Evolutionary conservation across 2,888 invertebrate genomes (phyloP), one percentile per base, ranked within the genome.

Genomic region (Stenichneumon culpator): DNA sequence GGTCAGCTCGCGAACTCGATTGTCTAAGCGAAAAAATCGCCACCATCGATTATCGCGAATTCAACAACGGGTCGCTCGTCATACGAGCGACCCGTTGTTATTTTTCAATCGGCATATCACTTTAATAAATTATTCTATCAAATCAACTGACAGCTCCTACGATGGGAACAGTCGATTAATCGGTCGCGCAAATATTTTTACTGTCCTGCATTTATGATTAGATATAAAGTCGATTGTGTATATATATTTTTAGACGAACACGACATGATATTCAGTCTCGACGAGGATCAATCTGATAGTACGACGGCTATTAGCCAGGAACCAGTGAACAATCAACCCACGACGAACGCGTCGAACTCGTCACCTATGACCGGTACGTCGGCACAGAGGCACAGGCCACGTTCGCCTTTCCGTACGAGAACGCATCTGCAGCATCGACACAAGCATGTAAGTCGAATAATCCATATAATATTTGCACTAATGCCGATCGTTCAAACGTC

Each of bases 261-360:
- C 52, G 98, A 98, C 88, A 96, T 98, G 92, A 98, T 98, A 93
- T 98, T 98, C 93, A 96, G 96, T 22, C 94, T 98, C 89, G 98
- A 98, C 88, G 98, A 97, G 89, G 97, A 97, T 91, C 96, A 96
- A 87, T 70, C 93, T 4, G 95, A 95, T 86, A 92, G 91, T 79
- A 79, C 75, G 36, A 87, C 70, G 7, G 54, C 60, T 57, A 79
- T 86, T 5, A 22, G 1, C 57, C 80, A 80, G 16, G 74, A 84
- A 25, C 54, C 78, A 14, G 44, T 22, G 19, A 28, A 52, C 14
- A 86, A 86, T 75, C 82, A 83, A 44, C 50, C 69, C 9, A 79
- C 80, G 57, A 52, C 77, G 11, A 77, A 74, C 32, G 25, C 44
- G 16, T 68, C 79, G 73, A 88, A 84, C 90, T 87, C 91, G 82